Conservation (phyloP, 2,113 vertebrate species). For the Reinhardtius hippoglossoides region DNA sequence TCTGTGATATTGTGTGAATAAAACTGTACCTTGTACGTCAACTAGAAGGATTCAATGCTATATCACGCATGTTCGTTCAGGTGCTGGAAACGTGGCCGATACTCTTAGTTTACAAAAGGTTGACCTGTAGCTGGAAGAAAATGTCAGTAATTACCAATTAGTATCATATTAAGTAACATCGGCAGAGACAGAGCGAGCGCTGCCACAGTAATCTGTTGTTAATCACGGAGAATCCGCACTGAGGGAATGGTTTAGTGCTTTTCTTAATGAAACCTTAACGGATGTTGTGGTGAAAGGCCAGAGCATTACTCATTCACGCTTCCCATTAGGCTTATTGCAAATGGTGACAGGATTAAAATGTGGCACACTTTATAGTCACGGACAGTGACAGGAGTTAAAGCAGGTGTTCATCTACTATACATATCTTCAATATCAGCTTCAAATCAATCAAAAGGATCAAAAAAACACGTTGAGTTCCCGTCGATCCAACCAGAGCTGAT, state of each 20-base stretch:
- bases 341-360: conserved; percentile 12
- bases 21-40: neutral
- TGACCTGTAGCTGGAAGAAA: conserved; percentile 40
- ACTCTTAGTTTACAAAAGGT: neutral
- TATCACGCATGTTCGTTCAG: neutral
- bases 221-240: conserved; percentile 17
- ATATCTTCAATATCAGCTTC: neutral
- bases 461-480: conserved; percentile 6
- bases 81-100: too few species aligned
- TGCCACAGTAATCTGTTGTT: conserved; percentile 19
- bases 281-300: conserved; percentile 32
- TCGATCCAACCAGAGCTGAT: conserved; percentile 8
- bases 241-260: conserved; percentile 18
- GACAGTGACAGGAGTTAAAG: neutral
- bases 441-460: neutral
- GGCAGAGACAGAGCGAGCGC: conserved; percentile 13
- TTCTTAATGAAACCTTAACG: conserved; percentile 35
- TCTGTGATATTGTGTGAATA: neutral
- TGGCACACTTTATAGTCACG: neutral
- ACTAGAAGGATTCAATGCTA: neutral
- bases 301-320: conserved; percentile 15
- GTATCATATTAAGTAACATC: conserved; percentile 39
- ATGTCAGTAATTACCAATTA: conserved; percentile 52
- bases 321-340: conserved; percentile 17
- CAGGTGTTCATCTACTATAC: neutral